Conservation (phyloP, 2,888 invertebrate species). For the Plagodis pulveraria region DNA sequence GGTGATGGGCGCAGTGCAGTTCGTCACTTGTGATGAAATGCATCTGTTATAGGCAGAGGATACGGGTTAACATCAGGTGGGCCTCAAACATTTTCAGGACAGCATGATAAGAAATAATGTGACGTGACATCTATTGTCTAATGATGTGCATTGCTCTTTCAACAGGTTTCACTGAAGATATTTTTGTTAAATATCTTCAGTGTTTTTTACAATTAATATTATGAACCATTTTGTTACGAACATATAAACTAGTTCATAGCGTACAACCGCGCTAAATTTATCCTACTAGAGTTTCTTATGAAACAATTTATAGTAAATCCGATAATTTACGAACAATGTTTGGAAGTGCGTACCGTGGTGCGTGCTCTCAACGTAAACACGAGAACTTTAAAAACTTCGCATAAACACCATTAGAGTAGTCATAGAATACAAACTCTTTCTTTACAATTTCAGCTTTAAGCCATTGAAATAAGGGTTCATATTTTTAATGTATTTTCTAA, state of each 20-base stretch:
- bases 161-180: too few relatives aligned
- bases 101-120: too few relatives aligned
- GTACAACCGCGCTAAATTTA: slow-evolving; percentile 11
- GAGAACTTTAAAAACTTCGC: slow-evolving; percentile 58
- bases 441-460: slow-evolving; percentile 22
- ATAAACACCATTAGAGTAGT: slow-evolving; percentile 56
- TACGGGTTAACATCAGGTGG: too few relatives aligned
- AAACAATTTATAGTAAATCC: slow-evolving; percentile 28
- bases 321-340: slow-evolving; percentile 31
- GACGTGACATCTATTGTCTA: too few relatives aligned
- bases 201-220: not conserved
- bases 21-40: too few relatives aligned
- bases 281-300: slow-evolving; percentile 19
- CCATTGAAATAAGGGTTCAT: slow-evolving; percentile 22
- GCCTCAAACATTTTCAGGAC: too few relatives aligned
- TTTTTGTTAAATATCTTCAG: too few relatives aligned
- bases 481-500: slow-evolving; percentile 13
- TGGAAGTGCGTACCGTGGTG: slow-evolving; percentile 57
- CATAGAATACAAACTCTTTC: slow-evolving; percentile 1
- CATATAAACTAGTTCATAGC: slow-evolving; percentile 20
- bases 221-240: not conserved
- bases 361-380: slow-evolving; percentile 73
- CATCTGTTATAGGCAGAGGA: too few relatives aligned
- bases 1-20: too few relatives aligned
- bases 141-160: too few relatives aligned